Evolutionary conservation across 2,113 vertebrate genomes (phyloP).

Genomic region (Canis aureus): DNA sequence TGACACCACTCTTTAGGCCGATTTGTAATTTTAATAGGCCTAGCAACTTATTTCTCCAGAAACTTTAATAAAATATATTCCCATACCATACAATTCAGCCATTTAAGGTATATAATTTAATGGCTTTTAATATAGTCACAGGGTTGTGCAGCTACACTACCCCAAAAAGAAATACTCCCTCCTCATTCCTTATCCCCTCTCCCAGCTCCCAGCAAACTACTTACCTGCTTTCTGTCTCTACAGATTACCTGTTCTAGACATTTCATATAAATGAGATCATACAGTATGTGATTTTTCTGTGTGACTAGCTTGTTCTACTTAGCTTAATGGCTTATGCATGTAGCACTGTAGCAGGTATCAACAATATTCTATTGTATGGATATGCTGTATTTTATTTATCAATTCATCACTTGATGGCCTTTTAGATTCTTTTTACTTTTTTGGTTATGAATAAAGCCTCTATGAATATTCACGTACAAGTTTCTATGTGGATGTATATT

Average conservation of each 20-base stretch:
- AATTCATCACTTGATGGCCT: not conserved
- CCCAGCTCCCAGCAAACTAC: not conserved
- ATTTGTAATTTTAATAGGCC: not conserved
- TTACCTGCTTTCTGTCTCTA: not conserved
- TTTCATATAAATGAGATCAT: not conserved
- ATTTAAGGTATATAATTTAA: not conserved
- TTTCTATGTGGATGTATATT: not conserved
- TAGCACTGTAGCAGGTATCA: not conserved
- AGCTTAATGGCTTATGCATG: not conserved
- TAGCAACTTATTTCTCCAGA: not conserved
- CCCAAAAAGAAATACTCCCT: not conserved
- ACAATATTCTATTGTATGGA: not conserved
- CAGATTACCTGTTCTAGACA: not conserved
- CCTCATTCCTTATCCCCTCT: not conserved
- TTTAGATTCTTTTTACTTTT: conserved; percentile 12
- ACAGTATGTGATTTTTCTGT: not conserved
- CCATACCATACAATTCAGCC: not conserved
- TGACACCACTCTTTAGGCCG: not conserved
- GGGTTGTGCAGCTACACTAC: not conserved
- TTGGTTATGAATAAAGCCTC: conserved; percentile 2
- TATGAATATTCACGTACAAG: not conserved
- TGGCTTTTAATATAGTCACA: not conserved
- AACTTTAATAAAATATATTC: not conserved
- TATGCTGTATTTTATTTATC: not conserved
- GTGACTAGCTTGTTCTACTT: not conserved